A percentile compares a stretch with the other conserved stretches of the same genome.
phyloP scores from a whole-genome alignment of 1,140 invertebrate genomes.

The Teleopsis dalmanni region DNA sequence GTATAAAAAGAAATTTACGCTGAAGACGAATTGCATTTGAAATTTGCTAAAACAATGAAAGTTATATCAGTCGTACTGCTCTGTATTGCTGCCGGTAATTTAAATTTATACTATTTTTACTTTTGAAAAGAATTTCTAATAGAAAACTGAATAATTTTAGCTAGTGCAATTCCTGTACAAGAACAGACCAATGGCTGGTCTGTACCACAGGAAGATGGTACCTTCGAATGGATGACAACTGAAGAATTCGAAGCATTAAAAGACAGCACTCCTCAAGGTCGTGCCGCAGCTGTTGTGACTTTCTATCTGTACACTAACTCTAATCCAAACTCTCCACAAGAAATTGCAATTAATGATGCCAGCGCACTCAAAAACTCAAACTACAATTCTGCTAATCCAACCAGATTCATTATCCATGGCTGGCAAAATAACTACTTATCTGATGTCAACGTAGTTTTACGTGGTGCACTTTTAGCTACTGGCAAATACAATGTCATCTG shows the following conservation, averaged over 20 bases:
- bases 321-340: slow-evolving; percentile 4
- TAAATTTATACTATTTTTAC: too few species aligned
- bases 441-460: slow-evolving; percentile 29
- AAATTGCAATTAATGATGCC: not conserved
- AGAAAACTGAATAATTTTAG: too few species aligned
- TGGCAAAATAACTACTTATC: slow-evolving; percentile 28
- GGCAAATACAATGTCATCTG: slow-evolving; percentile 50
- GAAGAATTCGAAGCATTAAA: slow-evolving; percentile 20
- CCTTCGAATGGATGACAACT: slow-evolving; percentile 30
- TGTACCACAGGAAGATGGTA: slow-evolving; percentile 29
- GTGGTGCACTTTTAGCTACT: slow-evolving; percentile 47
- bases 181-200: too few species aligned
- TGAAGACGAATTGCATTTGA: too few species aligned
- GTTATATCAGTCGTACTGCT: too few species aligned
- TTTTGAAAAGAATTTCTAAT: too few species aligned
- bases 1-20: too few species aligned
- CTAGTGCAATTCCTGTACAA: too few species aligned
- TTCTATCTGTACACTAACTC: slow-evolving; percentile 8
- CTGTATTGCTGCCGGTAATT: too few species aligned
- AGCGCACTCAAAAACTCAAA: not conserved
- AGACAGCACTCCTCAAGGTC: not conserved
- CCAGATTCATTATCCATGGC: slow-evolving; percentile 34
- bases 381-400: slow-evolving; percentile 7
- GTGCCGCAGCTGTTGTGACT: not conserved
- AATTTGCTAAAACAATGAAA: too few species aligned